Percentiles rank a stretch among this genome's conserved stretches.
These are phyloP conservation scores for Noctua janthina DNA, from an alignment of 2,888 invertebrate species.

Conservation along the genomic window DNA sequence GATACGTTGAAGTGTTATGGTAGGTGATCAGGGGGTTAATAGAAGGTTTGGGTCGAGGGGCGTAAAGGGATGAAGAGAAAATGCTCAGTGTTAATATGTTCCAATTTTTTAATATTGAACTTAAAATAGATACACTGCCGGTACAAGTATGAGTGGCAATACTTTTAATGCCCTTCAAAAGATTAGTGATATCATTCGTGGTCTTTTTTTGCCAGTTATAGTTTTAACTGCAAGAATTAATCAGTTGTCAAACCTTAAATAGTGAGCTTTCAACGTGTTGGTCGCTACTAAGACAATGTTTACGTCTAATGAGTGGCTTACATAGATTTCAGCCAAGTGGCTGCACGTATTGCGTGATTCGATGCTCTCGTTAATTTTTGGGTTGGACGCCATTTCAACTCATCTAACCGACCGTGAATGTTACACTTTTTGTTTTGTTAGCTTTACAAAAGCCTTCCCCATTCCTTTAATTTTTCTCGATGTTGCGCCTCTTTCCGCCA, in stretches of 20 bases:
- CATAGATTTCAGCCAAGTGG: not conserved
- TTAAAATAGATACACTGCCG: not conserved
- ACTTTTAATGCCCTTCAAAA: not conserved
- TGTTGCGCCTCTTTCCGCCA: too few relatives aligned
- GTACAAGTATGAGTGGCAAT: not conserved
- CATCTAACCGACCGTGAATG: not conserved
- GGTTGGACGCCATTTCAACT: not conserved
- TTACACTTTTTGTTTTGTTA: too few relatives aligned
- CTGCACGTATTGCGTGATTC: not conserved
- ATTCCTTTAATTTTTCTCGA: too few relatives aligned
- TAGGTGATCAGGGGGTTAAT: constrained; percentile 9
- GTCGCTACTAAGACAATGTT: too few relatives aligned
- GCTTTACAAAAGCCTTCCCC: too few relatives aligned
- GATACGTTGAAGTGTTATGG: constrained; percentile 34
- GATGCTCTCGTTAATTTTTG: not conserved
- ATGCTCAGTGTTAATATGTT: not conserved
- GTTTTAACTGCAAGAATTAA: not conserved
- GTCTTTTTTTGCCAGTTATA: not conserved
- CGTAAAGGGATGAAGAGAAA: not conserved
- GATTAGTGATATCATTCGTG: not conserved
- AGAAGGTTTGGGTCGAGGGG: not conserved
- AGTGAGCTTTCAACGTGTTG: too few relatives aligned
- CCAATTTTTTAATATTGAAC: not conserved
- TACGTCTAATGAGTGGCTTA: not conserved
- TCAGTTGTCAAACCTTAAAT: too few relatives aligned